These are phyloP conservation scores for Dysmachus trigonus DNA, from an alignment of 2,888 invertebrate genomes.

Conservation along the genomic window DNA sequence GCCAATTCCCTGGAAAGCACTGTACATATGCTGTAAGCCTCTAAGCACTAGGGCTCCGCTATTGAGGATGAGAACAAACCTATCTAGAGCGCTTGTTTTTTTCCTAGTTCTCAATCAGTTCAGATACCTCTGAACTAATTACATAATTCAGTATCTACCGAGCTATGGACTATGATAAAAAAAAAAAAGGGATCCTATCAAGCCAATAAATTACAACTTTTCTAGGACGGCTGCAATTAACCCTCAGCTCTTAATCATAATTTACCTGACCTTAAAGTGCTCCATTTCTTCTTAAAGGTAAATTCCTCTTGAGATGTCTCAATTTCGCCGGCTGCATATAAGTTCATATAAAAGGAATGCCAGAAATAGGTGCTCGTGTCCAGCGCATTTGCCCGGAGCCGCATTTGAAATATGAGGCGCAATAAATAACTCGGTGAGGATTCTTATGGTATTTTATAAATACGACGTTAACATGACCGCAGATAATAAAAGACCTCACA, in stretches of 20 bases:
- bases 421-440: slow-evolving; percentile 29
- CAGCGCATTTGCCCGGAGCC: background rate
- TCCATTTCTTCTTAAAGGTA: background rate
- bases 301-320: background rate
- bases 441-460: slow-evolving; percentile 23
- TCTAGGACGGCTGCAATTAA: background rate
- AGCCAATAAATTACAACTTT: background rate
- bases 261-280: background rate
- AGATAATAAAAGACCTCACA: slow-evolving; percentile 30
- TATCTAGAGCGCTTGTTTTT: slow-evolving; percentile 6
- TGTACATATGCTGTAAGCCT: background rate
- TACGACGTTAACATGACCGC: background rate
- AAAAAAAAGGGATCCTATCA: background rate
- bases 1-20: slow-evolving; percentile 1
- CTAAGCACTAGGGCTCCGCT: background rate
- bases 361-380: background rate
- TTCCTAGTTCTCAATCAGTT: background rate
- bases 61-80: background rate
- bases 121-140: background rate
- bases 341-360: background rate
- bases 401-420: slow-evolving; percentile 9
- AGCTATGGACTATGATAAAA: background rate
- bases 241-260: background rate
- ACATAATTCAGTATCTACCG: background rate
- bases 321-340: background rate